These are phyloP conservation scores for Scleropages formosus DNA, from an alignment of 2,797 vertebrate genomes.

Conservation along the genomic window DNA sequence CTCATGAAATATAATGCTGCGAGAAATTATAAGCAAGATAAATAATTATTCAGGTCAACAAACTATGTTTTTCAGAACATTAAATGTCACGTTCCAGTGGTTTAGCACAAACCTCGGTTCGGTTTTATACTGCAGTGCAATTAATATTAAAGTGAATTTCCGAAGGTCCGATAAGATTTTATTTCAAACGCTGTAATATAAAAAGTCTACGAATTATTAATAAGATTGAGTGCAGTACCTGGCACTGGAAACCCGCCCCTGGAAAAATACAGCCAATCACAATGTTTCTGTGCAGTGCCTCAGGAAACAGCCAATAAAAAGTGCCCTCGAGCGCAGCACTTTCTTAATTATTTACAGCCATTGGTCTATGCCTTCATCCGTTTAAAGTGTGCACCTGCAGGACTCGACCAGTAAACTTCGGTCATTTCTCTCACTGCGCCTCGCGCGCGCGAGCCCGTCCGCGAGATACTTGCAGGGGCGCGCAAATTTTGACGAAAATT, in stretches of 20 bases:
- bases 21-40: too few relatives aligned
- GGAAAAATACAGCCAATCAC: slow-evolving; percentile 56
- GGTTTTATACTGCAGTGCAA: neutral
- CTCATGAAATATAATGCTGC: too few relatives aligned
- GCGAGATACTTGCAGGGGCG: neutral
- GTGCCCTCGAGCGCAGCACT: slow-evolving; percentile 42
- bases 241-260: slow-evolving; percentile 48
- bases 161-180: slow-evolving; percentile 7
- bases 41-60: too few relatives aligned
- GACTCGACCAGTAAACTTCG: slow-evolving; percentile 29
- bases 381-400: slow-evolving; percentile 50
- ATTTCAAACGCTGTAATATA: slow-evolving; percentile 34
- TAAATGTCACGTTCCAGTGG: too few relatives aligned
- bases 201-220: slow-evolving; percentile 59
- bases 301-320: slow-evolving; percentile 57
- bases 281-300: slow-evolving; percentile 44
- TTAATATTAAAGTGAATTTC: slow-evolving; percentile 20
- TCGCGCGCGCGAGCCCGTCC: neutral
- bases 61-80: too few relatives aligned
- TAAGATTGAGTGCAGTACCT: slow-evolving; percentile 54
- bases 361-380: slow-evolving; percentile 56
- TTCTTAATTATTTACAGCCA: slow-evolving; percentile 69
- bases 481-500: neutral
- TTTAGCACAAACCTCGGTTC: too few relatives aligned
- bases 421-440: slow-evolving; percentile 41